phyloP scores from a whole-genome alignment of 2,797 vertebrate genomes.

The Leptoclinus maculatus region DNA sequence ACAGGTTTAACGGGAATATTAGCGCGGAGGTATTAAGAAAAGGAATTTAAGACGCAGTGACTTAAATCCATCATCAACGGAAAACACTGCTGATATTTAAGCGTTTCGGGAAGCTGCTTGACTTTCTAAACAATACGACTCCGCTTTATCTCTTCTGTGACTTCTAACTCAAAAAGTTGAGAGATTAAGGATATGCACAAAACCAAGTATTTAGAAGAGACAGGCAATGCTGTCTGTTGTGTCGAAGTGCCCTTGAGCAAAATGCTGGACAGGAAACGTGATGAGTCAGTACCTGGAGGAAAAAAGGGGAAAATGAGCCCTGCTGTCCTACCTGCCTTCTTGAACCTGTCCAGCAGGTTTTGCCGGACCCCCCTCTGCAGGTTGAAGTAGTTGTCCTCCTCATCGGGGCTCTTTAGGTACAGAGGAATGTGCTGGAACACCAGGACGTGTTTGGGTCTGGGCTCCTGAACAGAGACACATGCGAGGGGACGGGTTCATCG shows the following conservation, averaged over 20 bases:
- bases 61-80: conserved; percentile 41
- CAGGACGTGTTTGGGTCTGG: conserved; percentile 86
- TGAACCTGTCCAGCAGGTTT: conserved; percentile 88
- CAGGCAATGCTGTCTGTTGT: not conserved
- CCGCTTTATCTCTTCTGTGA: not conserved
- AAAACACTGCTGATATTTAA: conserved; percentile 31
- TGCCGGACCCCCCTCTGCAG: conserved; percentile 85
- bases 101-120: not conserved
- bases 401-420: conserved; percentile 87
- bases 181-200: not conserved
- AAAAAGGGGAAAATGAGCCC: not conserved
- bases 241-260: conserved; percentile 8
- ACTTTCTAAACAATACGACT: conserved; percentile 17
- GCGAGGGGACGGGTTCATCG: not conserved
- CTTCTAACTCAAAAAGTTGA: not conserved
- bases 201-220: not conserved
- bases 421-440: conserved; percentile 98
- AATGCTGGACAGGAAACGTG: not conserved
- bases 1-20: conserved; percentile 46
- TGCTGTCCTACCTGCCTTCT: conserved; percentile 85
- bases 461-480: conserved; percentile 57
- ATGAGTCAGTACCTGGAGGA: not conserved
- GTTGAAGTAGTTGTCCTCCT: conserved; percentile 95
- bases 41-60: conserved; percentile 41
- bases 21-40: conserved; percentile 45